Evolutionary conservation across 2,113 vertebrate species (phyloP), one percentile per base, ranked within the genome.

Genomic region (Odobenus rosmarus): DNA sequence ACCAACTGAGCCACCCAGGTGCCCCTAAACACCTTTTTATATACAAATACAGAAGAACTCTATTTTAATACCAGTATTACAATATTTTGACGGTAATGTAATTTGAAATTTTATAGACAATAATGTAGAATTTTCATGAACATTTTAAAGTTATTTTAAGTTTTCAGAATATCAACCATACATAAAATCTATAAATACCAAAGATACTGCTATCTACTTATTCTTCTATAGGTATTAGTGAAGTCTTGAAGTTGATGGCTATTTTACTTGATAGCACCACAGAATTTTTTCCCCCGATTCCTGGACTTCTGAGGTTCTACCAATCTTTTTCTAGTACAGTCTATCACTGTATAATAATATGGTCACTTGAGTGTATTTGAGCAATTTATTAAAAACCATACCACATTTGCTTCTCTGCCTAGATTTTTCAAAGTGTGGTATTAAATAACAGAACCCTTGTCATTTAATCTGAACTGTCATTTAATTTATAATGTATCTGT

Each of bases 61-160:
- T 39, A 94, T 71, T 87, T 90, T 67, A 80, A 90, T 33, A 36
- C 6, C 39, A 96, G 51, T 88, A 49, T 67, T 42, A 5, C 7
- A 53, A 57, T 81, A 72, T 7, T 57, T 62, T 89, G 4, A 91
- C 31, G 4, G 5, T 31, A 67, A 83, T 15, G 0, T 51, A 55
- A 81, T 26, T 64, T 72, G 12, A 95, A 46, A 92, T 82, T 89
- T 72, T 67, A 71, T 51, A 53, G 36, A 89, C 15, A 93, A 79
- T 33, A 39, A 91, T 67, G 64, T 55, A 55, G 4, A 92, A 76
- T 57, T 15, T 76, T 89, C 28, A 76, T 5, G 84, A 67, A 82
- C 3, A 61, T 36, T 95, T 93, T 85, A 80, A 83, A 53, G 3
- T 74, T 95, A 74, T 74, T 77, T 93, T 79, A 93, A 88, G 4